Evolutionary conservation across 2,888 invertebrate genomes (phyloP).

Genomic region (Dichetophora obliterata): DNA sequence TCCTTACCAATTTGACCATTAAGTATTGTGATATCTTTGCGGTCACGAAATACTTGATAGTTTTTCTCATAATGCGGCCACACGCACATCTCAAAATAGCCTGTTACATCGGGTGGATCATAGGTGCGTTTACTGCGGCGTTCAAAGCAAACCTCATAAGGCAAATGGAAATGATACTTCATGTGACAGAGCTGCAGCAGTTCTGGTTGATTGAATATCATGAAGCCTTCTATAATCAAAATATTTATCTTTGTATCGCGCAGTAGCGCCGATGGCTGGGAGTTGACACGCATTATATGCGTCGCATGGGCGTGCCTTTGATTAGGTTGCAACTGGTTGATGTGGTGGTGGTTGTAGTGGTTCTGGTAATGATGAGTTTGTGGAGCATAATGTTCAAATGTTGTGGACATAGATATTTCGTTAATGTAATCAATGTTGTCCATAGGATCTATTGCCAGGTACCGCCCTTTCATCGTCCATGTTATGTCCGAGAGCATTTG

Average conservation of each 20-base stretch:
- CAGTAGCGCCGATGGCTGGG: constrained; percentile 55
- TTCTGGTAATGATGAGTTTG: constrained; percentile 56
- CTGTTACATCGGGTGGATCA: constrained; percentile 86
- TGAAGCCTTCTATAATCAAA: constrained; percentile 83
- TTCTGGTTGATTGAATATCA: constrained; percentile 79
- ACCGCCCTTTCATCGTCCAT: constrained; percentile 61
- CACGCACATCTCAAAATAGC: constrained; percentile 90
- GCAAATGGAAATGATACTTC: constrained; percentile 81
- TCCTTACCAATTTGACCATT: constrained; percentile 67
- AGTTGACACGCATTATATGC: constrained; percentile 50
- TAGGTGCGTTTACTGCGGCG: constrained; percentile 78
- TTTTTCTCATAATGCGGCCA: constrained; percentile 86
- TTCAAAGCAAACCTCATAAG: constrained; percentile 76
- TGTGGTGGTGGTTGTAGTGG: constrained; percentile 48
- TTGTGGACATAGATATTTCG: constrained; percentile 49
- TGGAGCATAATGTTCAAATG: constrained; percentile 60
- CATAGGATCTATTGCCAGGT: constrained; percentile 52
- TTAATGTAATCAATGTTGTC: constrained; percentile 54
- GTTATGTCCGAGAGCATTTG: constrained; percentile 76
- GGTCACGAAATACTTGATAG: constrained; percentile 68
- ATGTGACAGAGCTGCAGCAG: constrained; percentile 77
- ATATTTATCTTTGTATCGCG: constrained; percentile 70
- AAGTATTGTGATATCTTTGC: constrained; percentile 65
- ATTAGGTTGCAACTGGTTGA: constrained; percentile 45
- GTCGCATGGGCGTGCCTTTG: constrained; percentile 42